Evolutionary conservation across 2,888 invertebrate genomes (phyloP), one percentile per base, ranked within the genome.

Genomic region (Chirona hameri): DNA sequence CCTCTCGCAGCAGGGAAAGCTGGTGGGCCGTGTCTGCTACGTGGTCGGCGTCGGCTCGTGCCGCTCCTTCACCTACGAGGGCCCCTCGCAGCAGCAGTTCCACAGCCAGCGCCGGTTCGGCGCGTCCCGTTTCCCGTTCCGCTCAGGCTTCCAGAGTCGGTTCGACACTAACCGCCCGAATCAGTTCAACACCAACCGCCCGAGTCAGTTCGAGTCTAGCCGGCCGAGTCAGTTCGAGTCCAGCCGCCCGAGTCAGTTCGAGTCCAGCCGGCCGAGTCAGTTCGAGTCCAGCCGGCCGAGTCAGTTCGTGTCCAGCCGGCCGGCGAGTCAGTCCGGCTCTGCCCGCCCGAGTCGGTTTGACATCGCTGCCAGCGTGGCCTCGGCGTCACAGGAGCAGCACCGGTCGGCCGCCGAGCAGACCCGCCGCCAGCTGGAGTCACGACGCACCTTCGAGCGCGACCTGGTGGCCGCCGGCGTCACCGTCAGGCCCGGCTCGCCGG

Each of bases 41-140:
- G 65, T 65, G n/a, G 65, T 65, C 65, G 65, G 65, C 65, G 65
- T 65, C 65, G 65, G 65, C 65, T n/a, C n/a, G n/a, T 65, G 65
- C 65, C n/a, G n/a, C 10, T 65, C n/a, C 65, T 65, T n/a, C n/a
- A 65, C 65, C 60, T 7, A 65, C n/a, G 27, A 65, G n/a, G n/a
- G 5, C n/a, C 5, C n/a, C n/a, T 65, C 65, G 65, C n/a, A n/a
- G n/a, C n/a, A 65, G 65, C n/a, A 65, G n/a, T 27, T 65, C n/a
- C n/a, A 0, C 10, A 10, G n/a, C n/a, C n/a, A n/a, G n/a, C 65
- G 65, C n/a, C 27, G 10, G n/a, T n/a, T n/a, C n/a, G 12, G 24
- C 60, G 0, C n/a, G 65, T 27, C 12, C 15, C 52, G 52, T 12
- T 52, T 52, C 52, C 52, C 52, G 52, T 52, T 52, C 52, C 52